phyloP scores from a whole-genome alignment of 2,888 invertebrate species.

The Gastrophysa polygoni region DNA sequence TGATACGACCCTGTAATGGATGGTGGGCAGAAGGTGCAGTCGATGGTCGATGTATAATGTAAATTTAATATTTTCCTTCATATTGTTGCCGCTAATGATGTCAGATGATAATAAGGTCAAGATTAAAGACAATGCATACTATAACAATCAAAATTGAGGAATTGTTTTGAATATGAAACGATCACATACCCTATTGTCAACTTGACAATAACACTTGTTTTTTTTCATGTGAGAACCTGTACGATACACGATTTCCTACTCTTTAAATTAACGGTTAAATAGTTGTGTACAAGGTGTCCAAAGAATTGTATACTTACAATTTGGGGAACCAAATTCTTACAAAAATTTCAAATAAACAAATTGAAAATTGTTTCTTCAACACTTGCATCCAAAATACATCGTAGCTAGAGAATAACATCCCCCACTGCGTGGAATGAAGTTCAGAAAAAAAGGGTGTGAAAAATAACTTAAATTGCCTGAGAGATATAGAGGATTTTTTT shows the following conservation, averaged over 20 bases:
- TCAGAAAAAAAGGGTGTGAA: too few relatives aligned
- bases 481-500: too few relatives aligned
- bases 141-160: constrained; percentile 41
- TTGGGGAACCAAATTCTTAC: too few relatives aligned
- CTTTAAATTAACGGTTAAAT: too few relatives aligned
- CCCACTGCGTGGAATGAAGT: too few relatives aligned
- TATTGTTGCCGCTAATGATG: constrained; percentile 43
- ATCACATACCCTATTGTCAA: constrained; percentile 8
- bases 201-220: background rate
- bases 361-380: too few relatives aligned
- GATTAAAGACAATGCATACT: constrained; percentile 44
- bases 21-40: constrained; percentile 41
- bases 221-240: background rate
- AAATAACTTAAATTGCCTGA: too few relatives aligned
- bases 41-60: constrained; percentile 35
- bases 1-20: constrained; percentile 24
- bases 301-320: too few relatives aligned
- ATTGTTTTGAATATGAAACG: constrained; percentile 26
- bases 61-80: constrained; percentile 42
- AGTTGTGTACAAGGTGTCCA: too few relatives aligned
- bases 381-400: too few relatives aligned
- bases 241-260: background rate
- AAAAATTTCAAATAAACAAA: too few relatives aligned
- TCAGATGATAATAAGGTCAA: constrained; percentile 47
- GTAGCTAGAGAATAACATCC: too few relatives aligned